Evolutionary conservation across 1,140 invertebrate species (phyloP).

Genomic region (Teleopsis dalmanni): DNA sequence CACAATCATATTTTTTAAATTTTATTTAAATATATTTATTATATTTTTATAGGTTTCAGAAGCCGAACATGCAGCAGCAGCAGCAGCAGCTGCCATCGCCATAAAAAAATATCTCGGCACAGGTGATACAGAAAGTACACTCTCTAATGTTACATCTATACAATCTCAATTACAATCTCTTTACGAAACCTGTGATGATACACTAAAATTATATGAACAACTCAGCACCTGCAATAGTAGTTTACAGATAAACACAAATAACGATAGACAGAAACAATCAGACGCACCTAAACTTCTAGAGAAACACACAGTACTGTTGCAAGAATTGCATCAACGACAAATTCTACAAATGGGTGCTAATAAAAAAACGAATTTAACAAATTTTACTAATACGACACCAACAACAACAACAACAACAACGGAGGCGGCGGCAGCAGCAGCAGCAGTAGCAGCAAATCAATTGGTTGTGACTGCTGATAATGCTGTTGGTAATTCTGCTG

Average conservation of each 20-base stretch:
- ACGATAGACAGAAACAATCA: conserved; percentile 1
- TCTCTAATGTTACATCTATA: conserved; percentile 42
- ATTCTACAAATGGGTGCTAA: conserved; percentile 12
- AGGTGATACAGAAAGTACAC: conserved; percentile 38
- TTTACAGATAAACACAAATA: conserved; percentile 6
- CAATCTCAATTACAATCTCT: conserved; percentile 41
- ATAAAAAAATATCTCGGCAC: conserved; percentile 8
- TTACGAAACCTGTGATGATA: conserved; percentile 27
- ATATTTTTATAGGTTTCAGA: conserved; percentile 31
- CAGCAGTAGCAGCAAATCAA: background rate
- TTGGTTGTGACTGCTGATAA: background rate
- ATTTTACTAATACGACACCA: conserved; percentile 3
- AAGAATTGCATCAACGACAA: conserved; percentile 37
- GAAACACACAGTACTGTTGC: conserved; percentile 32
- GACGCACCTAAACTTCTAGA: conserved; percentile 23
- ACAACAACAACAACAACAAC: conserved; percentile 4
- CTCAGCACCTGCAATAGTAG: too few relatives aligned
- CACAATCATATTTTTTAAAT: too few relatives aligned
- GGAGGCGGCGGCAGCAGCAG: background rate
- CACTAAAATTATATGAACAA: conserved; percentile 13
- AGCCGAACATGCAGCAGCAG: conserved; percentile 26
- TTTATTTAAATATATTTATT: background rate
- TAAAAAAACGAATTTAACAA: background rate
- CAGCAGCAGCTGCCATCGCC: background rate
- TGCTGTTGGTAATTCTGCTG: conserved; percentile 11